These are phyloP conservation scores for Plagodis dolabraria DNA, from an alignment of 2,888 invertebrate genomes.

Conservation along the genomic window DNA sequence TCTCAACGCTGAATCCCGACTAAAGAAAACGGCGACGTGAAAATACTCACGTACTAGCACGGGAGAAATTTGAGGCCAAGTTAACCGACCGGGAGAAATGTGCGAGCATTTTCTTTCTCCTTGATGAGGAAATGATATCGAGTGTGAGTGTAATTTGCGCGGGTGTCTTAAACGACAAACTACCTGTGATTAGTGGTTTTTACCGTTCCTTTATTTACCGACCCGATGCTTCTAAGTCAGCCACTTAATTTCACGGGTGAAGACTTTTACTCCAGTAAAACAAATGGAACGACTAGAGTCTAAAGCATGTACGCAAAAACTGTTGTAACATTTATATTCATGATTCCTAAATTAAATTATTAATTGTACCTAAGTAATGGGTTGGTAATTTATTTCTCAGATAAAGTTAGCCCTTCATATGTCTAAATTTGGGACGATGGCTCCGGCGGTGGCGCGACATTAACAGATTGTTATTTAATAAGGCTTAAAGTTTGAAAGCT, in stretches of 20 bases:
- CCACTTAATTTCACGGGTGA: conserved; percentile 29
- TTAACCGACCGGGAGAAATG: conserved; percentile 67
- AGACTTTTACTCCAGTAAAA: conserved; percentile 17
- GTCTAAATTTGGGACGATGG: conserved; percentile 20
- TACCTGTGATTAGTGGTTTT: conserved; percentile 40
- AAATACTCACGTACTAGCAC: conserved; percentile 73
- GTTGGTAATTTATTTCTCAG: conserved; percentile 26
- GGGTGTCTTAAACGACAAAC: conserved; percentile 41
- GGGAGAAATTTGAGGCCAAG: conserved; percentile 68
- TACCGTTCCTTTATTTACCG: conserved; percentile 31
- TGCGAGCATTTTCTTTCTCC: conserved; percentile 58
- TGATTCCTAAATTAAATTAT: conserved; percentile 18
- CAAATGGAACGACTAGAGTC: conserved; percentile 6
- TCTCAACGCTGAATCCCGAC: conserved; percentile 69
- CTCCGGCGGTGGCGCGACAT: conserved; percentile 18
- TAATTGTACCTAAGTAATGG: conserved; percentile 16
- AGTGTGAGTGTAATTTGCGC: conserved; percentile 54
- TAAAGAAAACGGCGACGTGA: conserved; percentile 66
- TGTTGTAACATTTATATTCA: conserved; percentile 17
- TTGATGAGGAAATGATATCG: conserved; percentile 62
- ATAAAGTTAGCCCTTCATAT: conserved; percentile 27
- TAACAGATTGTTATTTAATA: conserved; percentile 39
- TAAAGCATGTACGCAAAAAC: conserved; percentile 6
- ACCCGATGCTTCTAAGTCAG: conserved; percentile 26
- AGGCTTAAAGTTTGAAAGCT: conserved; percentile 39